Evolutionary conservation across 2,888 invertebrate genomes (phyloP), one percentile per base, ranked within the genome.

Genomic region (Eueremaeus valkanovi): DNA sequence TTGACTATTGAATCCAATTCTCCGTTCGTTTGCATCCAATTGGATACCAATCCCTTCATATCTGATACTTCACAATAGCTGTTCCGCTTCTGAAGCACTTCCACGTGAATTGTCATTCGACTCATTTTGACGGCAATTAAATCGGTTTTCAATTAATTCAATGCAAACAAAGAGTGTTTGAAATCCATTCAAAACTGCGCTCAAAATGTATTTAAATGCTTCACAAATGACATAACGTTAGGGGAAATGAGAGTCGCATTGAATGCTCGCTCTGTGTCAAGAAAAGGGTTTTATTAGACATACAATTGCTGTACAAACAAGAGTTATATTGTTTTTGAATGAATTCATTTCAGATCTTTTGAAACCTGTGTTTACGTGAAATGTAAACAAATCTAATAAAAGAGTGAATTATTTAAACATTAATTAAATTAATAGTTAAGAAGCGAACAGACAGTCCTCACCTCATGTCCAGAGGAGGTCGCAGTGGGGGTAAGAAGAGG

Each of bases 1-100:
- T 63, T 66, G 9, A 73, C 31, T 1, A 45, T 51, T 45, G 31
- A n/a, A 40, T 45, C 33, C 40, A 68, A 68, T 24, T 68, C 68
- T 24, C 21, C 21, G 36, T 73, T 58, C 11, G 45, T n/a, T 73
- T 73, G 61, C 18, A 73, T 58, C 73, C 73, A 73, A n/a, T 73
- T 1, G 3, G 36, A 13, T 16, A 73, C 66, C 45, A 36, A 61
- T 61, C 40, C 36, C 58, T 73, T 51, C 3, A 75, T 24, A 18
- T 68, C 75, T 31, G 33, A 21, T 9, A 72, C 61, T 31, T 29
- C 40, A 24, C 16, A 16, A 27, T 76, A 75, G 73, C 76, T 78
- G 27, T 75, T 77, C 13, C 18, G 45, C 33, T 77, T 76, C 51
- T 55, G 77, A 16, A 77, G 66, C 6, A 76, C 75, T 74, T 78